phyloP scores from a whole-genome alignment of 2,888 invertebrate species.

The Eupelmus urozonus region DNA sequence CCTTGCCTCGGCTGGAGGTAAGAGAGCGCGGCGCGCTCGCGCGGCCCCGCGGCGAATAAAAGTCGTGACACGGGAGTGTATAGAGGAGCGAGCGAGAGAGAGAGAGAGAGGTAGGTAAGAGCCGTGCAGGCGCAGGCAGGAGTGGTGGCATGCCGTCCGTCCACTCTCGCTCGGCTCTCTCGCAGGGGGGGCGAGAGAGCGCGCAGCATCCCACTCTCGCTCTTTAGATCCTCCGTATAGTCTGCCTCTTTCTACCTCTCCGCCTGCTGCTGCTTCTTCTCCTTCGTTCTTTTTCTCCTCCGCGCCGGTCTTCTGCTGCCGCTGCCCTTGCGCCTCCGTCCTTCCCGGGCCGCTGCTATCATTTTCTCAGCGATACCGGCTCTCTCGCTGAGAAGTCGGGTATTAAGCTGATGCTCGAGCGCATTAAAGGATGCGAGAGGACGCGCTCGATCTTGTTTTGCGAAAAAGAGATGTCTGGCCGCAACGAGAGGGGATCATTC shows the following conservation, averaged over 20 bases:
- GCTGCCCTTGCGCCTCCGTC: conserved; percentile 30
- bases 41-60: conserved; percentile 67
- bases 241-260: conserved; percentile 55
- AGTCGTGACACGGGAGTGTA: conserved; percentile 66
- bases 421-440: conserved; percentile 18
- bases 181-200: conserved; percentile 50
- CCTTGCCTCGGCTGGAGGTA: conserved; percentile 25
- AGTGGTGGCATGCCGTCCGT: conserved; percentile 76
- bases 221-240: too few relatives aligned
- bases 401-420: conserved; percentile 33
- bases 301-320: neutral
- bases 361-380: conserved; percentile 29
- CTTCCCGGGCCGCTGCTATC: conserved; percentile 7
- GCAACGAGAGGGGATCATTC: too few relatives aligned
- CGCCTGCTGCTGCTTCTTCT: neutral
- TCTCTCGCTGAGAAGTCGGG: conserved; percentile 13
- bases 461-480: neutral
- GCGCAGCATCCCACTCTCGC: conserved; percentile 72
- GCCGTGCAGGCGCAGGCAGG: conserved; percentile 43
- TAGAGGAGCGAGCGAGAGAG: conserved; percentile 64
- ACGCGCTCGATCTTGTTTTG: conserved; percentile 44
- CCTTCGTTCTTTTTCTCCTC: conserved; percentile 21
- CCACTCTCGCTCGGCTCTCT: conserved; percentile 76
- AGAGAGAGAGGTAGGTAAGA: conserved; percentile 47
- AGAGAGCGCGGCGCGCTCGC: conserved; percentile 55